Evolutionary conservation across 2,888 invertebrate species (phyloP).

Genomic region (Aphodius sticticus): DNA sequence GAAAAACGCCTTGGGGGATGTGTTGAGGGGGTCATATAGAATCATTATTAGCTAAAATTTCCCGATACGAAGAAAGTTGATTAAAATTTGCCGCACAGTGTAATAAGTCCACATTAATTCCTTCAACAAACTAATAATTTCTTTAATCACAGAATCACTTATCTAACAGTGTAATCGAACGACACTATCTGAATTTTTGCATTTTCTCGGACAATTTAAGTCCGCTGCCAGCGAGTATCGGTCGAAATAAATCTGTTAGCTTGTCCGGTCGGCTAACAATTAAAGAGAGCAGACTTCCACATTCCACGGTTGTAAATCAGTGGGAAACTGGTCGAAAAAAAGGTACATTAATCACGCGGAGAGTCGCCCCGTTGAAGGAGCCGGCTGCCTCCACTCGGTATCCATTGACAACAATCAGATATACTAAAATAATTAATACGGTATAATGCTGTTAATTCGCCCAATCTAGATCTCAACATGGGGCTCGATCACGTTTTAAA

Average conservation of each 20-base stretch:
- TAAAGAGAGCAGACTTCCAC: background rate
- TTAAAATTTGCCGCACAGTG: too few relatives aligned
- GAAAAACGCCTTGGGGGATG: too few relatives aligned
- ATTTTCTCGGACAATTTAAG: background rate
- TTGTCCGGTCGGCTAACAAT: background rate
- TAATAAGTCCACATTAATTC: too few relatives aligned
- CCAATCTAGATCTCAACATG: background rate
- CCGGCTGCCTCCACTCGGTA: background rate
- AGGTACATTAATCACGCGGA: background rate
- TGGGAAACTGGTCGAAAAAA: background rate
- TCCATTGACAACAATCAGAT: slow-evolving; percentile 4
- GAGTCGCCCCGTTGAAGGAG: background rate
- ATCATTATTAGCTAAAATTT: too few relatives aligned
- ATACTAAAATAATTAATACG: background rate
- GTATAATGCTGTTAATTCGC: slow-evolving; percentile 4
- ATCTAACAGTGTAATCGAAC: background rate
- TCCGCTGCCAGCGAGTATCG: background rate
- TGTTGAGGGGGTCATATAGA: too few relatives aligned
- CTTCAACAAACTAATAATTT: too few relatives aligned
- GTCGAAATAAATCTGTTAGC: background rate
- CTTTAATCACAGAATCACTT: too few relatives aligned
- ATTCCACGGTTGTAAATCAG: background rate
- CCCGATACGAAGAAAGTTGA: too few relatives aligned
- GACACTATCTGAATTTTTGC: background rate
- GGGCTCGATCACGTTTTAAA: background rate